Percentiles rank a stretch among this genome's conserved stretches.
phyloP scores from a whole-genome alignment of 2,797 vertebrate species.

The Phalloptychus januarius region DNA sequence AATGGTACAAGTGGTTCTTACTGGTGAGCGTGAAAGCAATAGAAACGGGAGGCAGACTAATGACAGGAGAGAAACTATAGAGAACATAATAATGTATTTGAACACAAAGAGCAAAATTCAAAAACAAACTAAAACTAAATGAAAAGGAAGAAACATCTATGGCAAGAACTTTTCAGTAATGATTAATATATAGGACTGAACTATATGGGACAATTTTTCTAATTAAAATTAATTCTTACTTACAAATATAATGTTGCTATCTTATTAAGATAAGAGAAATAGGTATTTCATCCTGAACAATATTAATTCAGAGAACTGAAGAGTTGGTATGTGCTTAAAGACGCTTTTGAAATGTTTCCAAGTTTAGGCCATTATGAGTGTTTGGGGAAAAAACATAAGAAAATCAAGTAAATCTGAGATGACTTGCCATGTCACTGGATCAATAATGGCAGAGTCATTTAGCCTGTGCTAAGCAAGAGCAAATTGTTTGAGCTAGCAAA shows the following conservation, averaged over 20 bases:
- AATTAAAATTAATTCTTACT: not conserved
- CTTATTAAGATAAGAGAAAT: not conserved
- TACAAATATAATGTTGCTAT: not conserved
- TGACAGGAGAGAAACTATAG: no score
- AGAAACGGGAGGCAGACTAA: no score
- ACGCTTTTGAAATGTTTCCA: not conserved
- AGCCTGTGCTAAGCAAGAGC: conserved; percentile 76
- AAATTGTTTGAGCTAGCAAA: conserved; percentile 81
- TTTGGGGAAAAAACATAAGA: conserved; percentile 21
- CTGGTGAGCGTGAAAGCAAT: no score
- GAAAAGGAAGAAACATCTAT: no score
- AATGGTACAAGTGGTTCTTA: no score
- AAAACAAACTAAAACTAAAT: no score
- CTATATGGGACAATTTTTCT: no score
- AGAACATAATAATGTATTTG: no score
- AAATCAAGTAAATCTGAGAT: conserved; percentile 65
- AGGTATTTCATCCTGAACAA: not conserved
- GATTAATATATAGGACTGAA: no score
- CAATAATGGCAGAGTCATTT: conserved; percentile 78
- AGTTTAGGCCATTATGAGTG: conserved; percentile 11
- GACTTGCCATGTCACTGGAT: conserved; percentile 73
- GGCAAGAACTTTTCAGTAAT: no score
- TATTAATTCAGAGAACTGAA: not conserved
- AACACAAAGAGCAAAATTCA: no score
- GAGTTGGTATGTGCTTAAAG: conserved; percentile 1